phyloP scores from a whole-genome alignment of 2,888 invertebrate species.

The Pseudococcus viburni region DNA sequence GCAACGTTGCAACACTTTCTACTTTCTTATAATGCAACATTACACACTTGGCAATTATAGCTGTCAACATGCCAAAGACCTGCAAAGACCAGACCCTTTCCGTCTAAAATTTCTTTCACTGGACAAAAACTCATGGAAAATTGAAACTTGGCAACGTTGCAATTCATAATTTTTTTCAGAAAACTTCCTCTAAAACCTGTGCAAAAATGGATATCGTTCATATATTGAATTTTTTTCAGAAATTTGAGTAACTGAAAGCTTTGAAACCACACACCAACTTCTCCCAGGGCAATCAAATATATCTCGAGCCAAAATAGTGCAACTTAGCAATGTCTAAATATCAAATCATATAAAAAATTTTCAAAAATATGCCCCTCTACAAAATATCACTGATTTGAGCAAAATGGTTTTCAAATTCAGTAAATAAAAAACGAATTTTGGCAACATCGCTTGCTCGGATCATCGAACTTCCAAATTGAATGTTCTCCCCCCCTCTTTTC shows the following conservation, averaged over 20 bases:
- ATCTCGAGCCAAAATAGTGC: background rate
- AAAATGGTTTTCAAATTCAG: no score
- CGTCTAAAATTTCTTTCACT: background rate
- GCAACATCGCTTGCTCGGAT: background rate
- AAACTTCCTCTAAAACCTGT: background rate
- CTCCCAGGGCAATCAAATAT: background rate
- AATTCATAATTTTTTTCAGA: background rate
- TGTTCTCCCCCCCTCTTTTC: background rate
- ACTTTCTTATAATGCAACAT: background rate
- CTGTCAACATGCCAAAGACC: no score
- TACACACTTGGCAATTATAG: background rate
- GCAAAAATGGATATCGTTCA: background rate
- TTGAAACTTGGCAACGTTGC: background rate
- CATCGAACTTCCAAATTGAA: background rate
- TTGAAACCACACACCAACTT: background rate
- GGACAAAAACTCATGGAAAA: background rate
- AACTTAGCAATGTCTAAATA: background rate
- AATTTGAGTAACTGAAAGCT: no score
- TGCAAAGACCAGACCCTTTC: background rate
- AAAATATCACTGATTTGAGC: no score
- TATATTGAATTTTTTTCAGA: background rate
- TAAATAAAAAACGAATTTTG: background rate
- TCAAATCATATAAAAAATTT: no score
- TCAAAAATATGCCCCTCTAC: no score
- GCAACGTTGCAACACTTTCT: background rate